phyloP scores from a whole-genome alignment of 2,113 vertebrate genomes.

The Felis chaus region DNA sequence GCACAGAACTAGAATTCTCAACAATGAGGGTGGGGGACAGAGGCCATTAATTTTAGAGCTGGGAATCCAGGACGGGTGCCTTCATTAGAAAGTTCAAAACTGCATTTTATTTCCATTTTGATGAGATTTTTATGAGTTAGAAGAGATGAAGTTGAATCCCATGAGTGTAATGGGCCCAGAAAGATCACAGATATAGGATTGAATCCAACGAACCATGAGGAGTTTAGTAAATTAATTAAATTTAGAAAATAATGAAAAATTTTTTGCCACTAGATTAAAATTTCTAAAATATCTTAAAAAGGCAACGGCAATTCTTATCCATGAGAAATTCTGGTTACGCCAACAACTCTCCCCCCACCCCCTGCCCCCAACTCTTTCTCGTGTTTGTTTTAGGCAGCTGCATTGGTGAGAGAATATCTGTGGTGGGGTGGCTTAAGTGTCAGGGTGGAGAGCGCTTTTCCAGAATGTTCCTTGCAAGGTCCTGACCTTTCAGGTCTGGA shows the following conservation, averaged over 20 bases:
- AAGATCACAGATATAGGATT: conserved; percentile 85
- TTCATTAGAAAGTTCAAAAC: conserved; percentile 86
- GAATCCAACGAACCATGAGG: conserved; percentile 84
- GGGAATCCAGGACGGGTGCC: conserved; percentile 78
- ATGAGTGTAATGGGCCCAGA: conserved; percentile 85
- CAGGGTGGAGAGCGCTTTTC: not conserved
- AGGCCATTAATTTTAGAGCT: conserved; percentile 83
- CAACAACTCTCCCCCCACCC: not conserved
- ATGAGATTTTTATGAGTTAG: conserved; percentile 88
- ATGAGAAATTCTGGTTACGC: conserved; percentile 37
- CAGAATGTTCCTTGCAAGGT: not conserved
- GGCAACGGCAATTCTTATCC: conserved; percentile 71
- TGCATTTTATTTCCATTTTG: conserved; percentile 89
- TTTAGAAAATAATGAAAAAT: conserved; percentile 85
- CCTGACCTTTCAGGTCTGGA: not conserved
- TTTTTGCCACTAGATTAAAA: conserved; percentile 81
- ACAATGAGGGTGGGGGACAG: conserved; percentile 75
- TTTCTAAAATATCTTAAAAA: conserved; percentile 82
- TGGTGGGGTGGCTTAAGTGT: no score
- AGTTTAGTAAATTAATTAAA: conserved; percentile 88
- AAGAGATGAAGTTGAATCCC: conserved; percentile 84
- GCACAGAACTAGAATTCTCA: conserved; percentile 63
- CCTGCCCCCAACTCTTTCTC: not conserved
- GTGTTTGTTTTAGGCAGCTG: conserved; percentile 75
- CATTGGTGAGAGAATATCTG: not conserved